Base-by-base conservation (phyloP, 2,888 invertebrate genomes). In the Agrypnus murinus region DNA sequence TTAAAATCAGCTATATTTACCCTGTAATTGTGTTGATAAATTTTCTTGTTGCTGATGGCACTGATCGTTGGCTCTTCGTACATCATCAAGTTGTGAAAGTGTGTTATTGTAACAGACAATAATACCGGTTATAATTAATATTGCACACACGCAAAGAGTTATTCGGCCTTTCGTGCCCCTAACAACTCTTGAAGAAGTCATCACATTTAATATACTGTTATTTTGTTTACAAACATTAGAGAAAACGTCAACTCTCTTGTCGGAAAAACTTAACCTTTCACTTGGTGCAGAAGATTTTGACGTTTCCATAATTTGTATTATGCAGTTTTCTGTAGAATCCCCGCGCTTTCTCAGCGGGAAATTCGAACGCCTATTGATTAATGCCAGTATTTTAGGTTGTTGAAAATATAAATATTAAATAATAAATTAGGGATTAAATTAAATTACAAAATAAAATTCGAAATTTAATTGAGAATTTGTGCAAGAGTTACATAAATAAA, bases 41-140 rank as follows among this genome's bases (percentile, higher is more conserved):
- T 88, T 88, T 75, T 90, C 90, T 75, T 90, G 88, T 75, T 89
- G 88, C 73, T 89, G 88, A 74, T 87, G 87, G 78, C 90, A 90
- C 69, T 86, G 84, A 64, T 87, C 83, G 73, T 86, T 86, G 43
- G 87, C 83, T 76, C 87, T 88, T 77, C 87, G 86, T 17, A 86
- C 86, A 78, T 89, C 88, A 57, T 89, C 89, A 45, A 90, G 81
- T 81, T 90, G 88, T 50, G 87, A 84, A 76, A 89, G 87, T 6
- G 88, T 88, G 80, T 87, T 89, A 79, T 89, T 90, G 77, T 89
- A 90, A 76, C 89, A 87, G 62, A 88, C 89, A 68, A 90, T 85
- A 77, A 90, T 86, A 36, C 87, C 87, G 17, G 86, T 85, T 69
- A 89, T 84, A 74, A 88, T 84, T 63, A 89, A 78, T 65, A 88